Base-by-base conservation (phyloP, 2,888 invertebrate species). In the Sminthurides aquaticus region DNA sequence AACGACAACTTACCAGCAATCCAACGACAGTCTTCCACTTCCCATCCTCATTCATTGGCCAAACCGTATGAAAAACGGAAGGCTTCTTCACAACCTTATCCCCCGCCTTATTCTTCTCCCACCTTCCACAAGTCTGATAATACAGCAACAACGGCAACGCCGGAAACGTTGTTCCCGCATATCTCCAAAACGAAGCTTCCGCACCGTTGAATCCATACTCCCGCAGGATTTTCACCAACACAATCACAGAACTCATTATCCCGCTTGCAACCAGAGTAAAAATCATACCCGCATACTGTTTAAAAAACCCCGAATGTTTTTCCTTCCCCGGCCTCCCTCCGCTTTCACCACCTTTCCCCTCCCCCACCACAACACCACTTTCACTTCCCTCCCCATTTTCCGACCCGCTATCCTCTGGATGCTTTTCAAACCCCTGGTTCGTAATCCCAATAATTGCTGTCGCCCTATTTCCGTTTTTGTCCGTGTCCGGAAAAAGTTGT, bases 21-120 rank as follows among this genome's bases (percentile, higher is more conserved):
- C 65, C 65, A 49, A 61, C n/a, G 15, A 60, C 49, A 20, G 60
- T 65, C 28, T 65, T 60, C 61, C 60, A 61, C 24, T 61, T 65
- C 8, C 34, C 60, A n/a, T 55, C 26, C 20, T 55, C 8, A 48
- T 48, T 49, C 22, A 61, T 3, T 3, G 65, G 65, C 65, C 65
- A 65, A 28, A 65, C 52, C 3, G 65, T 49, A 26, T 49, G 48
- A 61, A 65, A 65, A 24, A 65, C 61, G 1, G 57, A 49, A 11
- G 43, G 34, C 24, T 48, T 20, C 8, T 34, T 59, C 25, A 22
- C n/a, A 48, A 2, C 28, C 27, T 61, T 61, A 3, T 22, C 8
- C 28, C 48, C 57, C 15, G 18, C 25, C 25, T 43, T 28, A n/a
- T n/a, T 24, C 15, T 29, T 34, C 2, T 49, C 24, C 34, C 56